Evolutionary conservation across 2,797 vertebrate species (phyloP).

Genomic region (Aplochiton taeniatus): DNA sequence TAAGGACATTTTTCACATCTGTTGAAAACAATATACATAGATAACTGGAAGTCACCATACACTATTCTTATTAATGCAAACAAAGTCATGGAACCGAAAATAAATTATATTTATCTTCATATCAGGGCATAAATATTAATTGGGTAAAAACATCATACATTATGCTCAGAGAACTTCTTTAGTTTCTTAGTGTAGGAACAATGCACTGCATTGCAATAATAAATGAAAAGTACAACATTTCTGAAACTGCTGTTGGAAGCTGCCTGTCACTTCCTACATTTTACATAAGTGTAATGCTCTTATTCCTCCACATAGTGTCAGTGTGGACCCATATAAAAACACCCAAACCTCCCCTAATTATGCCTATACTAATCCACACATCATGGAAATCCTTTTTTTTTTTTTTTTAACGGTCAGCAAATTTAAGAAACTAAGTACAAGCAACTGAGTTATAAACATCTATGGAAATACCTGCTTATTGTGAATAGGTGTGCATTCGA

Average conservation of each 20-base stretch:
- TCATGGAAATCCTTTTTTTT: too few relatives aligned
- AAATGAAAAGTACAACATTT: conserved; percentile 46
- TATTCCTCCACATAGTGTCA: conserved; percentile 66
- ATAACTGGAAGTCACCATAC: conserved; percentile 70
- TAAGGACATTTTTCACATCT: conserved; percentile 75
- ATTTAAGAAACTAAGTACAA: too few relatives aligned
- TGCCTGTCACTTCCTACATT: neutral
- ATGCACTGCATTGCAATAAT: conserved; percentile 50
- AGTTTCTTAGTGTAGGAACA: conserved; percentile 51
- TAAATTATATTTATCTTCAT: conserved; percentile 68
- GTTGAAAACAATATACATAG: conserved; percentile 68
- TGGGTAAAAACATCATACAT: conserved; percentile 66
- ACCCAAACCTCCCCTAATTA: neutral
- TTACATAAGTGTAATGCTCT: conserved; percentile 20
- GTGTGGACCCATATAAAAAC: conserved; percentile 59
- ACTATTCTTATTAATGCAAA: conserved; percentile 72
- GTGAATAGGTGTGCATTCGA: too few relatives aligned
- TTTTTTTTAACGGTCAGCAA: too few relatives aligned
- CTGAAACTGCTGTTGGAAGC: conserved; percentile 5
- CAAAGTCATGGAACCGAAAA: conserved; percentile 64
- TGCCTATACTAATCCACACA: neutral
- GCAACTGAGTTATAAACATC: too few relatives aligned
- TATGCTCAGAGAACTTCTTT: conserved; percentile 46
- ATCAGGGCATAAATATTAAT: conserved; percentile 68
- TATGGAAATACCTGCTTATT: too few relatives aligned